Percentiles rank a stretch among this genome's conserved stretches.
phyloP scores from a whole-genome alignment of 2,797 vertebrate genomes.

The Cuculus canorus region DNA sequence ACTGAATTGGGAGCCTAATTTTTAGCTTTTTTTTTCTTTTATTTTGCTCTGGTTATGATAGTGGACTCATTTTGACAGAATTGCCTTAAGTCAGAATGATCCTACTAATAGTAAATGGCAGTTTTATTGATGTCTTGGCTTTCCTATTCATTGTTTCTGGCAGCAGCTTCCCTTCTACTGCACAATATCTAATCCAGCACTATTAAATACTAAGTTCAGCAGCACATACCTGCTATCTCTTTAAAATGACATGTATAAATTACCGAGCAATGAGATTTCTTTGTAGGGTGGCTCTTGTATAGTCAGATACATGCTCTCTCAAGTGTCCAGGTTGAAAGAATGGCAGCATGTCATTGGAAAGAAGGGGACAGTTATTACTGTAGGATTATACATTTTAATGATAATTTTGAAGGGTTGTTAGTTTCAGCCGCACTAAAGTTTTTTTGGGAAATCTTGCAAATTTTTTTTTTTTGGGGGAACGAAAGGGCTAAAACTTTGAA shows the following conservation, averaged over 20 bases:
- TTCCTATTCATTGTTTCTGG: neutral
- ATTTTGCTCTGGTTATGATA: neutral
- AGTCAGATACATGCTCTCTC: neutral
- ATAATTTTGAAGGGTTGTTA: neutral
- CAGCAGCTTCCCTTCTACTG: constrained; percentile 7
- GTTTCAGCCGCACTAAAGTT: neutral
- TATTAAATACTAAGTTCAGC: neutral
- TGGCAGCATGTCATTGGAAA: neutral
- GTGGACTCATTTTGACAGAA: neutral
- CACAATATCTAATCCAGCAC: neutral
- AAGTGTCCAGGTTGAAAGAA: neutral
- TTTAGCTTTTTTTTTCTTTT: neutral
- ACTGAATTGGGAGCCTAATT: neutral
- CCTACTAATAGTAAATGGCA: neutral
- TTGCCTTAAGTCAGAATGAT: constrained; percentile 41
- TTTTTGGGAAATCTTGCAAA: neutral
- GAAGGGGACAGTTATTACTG: neutral
- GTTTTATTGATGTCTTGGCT: constrained; percentile 39
- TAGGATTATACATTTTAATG: neutral
- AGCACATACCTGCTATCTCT: neutral
- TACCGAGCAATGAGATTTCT: neutral
- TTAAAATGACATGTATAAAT: neutral
- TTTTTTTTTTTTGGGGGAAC: neutral
- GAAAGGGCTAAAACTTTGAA: neutral
- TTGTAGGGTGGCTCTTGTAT: neutral